These are phyloP conservation scores for Canis aureus DNA, from an alignment of 2,113 vertebrate genomes.

Conservation along the genomic window DNA sequence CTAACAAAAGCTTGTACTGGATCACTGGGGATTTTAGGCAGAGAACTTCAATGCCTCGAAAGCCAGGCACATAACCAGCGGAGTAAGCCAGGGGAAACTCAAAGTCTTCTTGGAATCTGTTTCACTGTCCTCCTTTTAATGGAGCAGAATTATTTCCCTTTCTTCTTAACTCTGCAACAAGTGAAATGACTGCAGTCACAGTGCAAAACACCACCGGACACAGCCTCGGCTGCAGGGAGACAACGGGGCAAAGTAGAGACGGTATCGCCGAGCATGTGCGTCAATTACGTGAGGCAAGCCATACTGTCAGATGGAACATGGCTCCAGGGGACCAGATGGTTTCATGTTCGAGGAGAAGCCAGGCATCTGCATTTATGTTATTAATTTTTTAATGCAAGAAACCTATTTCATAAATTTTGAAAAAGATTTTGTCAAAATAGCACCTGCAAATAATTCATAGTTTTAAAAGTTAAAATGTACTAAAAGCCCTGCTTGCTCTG, in stretches of 20 bases:
- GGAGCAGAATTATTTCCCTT: neutral
- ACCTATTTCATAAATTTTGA: neutral
- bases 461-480: neutral
- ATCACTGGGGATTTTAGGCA: neutral
- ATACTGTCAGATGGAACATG: neutral
- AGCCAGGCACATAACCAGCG: neutral
- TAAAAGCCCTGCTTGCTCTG: neutral
- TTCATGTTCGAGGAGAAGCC: neutral
- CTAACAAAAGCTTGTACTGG: neutral
- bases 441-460: neutral
- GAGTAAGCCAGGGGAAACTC: neutral
- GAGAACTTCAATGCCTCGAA: neutral
- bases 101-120: neutral
- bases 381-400: neutral
- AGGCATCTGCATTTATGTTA: neutral
- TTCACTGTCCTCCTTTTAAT: neutral
- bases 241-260: neutral
- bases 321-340: neutral
- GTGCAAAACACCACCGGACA: neutral
- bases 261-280: accelerated
- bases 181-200: neutral
- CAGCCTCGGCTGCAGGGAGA: neutral
- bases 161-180: neutral
- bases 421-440: slow-evolving; percentile 29
- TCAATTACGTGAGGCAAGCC: neutral